Conservation (phyloP, 2,113 vertebrate species). For the Megaleporinus macrocephalus region DNA sequence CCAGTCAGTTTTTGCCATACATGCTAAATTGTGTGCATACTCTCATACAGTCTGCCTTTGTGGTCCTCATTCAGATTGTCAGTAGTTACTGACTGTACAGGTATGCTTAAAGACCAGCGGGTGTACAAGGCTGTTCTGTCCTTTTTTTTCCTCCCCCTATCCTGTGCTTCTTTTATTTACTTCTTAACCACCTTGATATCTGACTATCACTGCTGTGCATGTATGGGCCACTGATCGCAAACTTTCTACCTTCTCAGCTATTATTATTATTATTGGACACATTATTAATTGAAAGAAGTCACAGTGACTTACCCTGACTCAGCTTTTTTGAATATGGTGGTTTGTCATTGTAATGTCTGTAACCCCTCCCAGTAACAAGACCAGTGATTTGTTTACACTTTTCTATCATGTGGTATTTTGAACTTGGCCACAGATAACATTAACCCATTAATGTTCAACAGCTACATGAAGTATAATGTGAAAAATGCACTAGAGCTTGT, state of each 20-base stretch:
- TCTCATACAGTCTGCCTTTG: conserved; percentile 59
- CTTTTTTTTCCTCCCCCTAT: background rate
- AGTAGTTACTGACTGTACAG: conserved; percentile 2
- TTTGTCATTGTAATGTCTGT: no score
- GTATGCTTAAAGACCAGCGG: conserved; percentile 12
- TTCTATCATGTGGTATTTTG: no score
- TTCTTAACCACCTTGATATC: conserved; percentile 17
- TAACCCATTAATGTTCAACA: no score
- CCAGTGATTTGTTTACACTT: no score
- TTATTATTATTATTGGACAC: background rate
- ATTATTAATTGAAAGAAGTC: no score
- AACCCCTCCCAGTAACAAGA: no score
- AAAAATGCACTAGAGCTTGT: no score
- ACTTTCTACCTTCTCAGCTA: background rate
- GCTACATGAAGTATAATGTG: no score
- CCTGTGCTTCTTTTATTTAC: background rate
- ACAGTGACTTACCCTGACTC: no score
- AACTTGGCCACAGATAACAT: no score
- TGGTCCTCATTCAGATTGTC: conserved; percentile 49
- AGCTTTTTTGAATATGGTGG: no score
- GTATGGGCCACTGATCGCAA: conserved; percentile 17
- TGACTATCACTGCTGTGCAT: conserved; percentile 1
- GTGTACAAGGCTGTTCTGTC: background rate
- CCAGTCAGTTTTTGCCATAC: no score
- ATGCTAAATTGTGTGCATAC: conserved; percentile 35